Conservation (phyloP, 53 echinoderm and acorn worm species). For the Arbacia lixula region DNA sequence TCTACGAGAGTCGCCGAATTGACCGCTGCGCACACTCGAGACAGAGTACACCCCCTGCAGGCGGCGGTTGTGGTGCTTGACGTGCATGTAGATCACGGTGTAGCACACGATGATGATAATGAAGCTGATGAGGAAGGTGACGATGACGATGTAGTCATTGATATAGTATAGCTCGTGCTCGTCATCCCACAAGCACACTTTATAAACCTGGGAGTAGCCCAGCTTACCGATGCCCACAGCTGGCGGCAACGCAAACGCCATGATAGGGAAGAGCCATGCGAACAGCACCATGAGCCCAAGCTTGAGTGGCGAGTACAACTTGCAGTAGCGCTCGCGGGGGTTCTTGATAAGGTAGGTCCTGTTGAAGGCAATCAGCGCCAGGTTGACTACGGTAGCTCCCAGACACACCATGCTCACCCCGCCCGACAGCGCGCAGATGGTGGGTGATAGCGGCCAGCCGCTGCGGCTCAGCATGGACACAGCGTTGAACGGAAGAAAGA, state of each 20-base stretch:
- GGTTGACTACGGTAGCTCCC: conserved; percentile 50
- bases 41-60: conserved; percentile 12
- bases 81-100: conserved; percentile 53
- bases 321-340: conserved; percentile 38
- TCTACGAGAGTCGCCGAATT: background rate
- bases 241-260: conserved; percentile 44
- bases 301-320: conserved; percentile 54
- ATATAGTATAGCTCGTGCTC: conserved; percentile 19
- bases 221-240: conserved; percentile 27
- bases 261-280: conserved; percentile 55
- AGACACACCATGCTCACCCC: conserved; percentile 53
- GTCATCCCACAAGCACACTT: conserved; percentile 47
- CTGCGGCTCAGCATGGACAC: conserved; percentile 62
- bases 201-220: conserved; percentile 37
- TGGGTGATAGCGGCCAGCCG: conserved; percentile 55
- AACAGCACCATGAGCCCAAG: conserved; percentile 55
- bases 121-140: conserved; percentile 32
- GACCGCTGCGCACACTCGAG: too few species aligned
- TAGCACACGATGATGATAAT: conserved; percentile 63
- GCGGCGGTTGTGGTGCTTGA: conserved; percentile 55
- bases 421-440: conserved; percentile 35
- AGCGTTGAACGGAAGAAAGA: conserved; percentile 64
- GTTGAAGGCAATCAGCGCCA: conserved; percentile 65
- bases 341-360: conserved; percentile 58
- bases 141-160: conserved; percentile 35